These are phyloP conservation scores for Lutjanus argentimaculatus DNA, from an alignment of 2,797 vertebrate species.

Conservation along the genomic window DNA sequence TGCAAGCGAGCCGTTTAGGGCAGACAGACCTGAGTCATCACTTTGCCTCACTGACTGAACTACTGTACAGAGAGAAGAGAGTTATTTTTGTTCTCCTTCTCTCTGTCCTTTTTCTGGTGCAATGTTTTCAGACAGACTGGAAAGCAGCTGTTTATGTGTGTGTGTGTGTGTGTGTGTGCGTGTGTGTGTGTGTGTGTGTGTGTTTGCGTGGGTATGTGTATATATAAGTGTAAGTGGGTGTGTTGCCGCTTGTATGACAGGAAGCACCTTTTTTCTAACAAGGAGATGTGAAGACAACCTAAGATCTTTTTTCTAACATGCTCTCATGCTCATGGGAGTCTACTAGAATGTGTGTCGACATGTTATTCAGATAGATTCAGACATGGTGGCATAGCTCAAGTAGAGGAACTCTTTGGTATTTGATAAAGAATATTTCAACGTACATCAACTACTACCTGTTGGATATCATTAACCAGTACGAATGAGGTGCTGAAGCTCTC, in stretches of 20 bases:
- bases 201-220: constrained; percentile 21
- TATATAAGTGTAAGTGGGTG: constrained; percentile 45
- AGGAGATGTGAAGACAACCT: constrained; percentile 77
- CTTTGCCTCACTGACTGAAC: constrained; percentile 77
- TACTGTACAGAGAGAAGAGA: constrained; percentile 72
- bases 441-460: constrained; percentile 64
- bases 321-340: constrained; percentile 56
- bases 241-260: constrained; percentile 62
- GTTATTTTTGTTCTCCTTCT: constrained; percentile 70
- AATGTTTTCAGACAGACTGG: constrained; percentile 79
- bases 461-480: constrained; percentile 52
- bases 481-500: constrained; percentile 55
- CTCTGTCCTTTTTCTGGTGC: constrained; percentile 71
- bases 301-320: constrained; percentile 76
- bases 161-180: constrained; percentile 22
- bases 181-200: constrained; percentile 10
- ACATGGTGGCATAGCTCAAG: constrained; percentile 51
- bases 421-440: constrained; percentile 54
- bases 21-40: constrained; percentile 61
- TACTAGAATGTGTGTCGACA: constrained; percentile 73
- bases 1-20: constrained; percentile 51
- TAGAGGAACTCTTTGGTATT: constrained; percentile 56
- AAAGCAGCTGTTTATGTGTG: constrained; percentile 68
- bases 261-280: constrained; percentile 78
- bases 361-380: constrained; percentile 60